These are phyloP conservation scores for Plagodis dolabraria DNA, from an alignment of 2,888 invertebrate genomes.

Conservation along the genomic window DNA sequence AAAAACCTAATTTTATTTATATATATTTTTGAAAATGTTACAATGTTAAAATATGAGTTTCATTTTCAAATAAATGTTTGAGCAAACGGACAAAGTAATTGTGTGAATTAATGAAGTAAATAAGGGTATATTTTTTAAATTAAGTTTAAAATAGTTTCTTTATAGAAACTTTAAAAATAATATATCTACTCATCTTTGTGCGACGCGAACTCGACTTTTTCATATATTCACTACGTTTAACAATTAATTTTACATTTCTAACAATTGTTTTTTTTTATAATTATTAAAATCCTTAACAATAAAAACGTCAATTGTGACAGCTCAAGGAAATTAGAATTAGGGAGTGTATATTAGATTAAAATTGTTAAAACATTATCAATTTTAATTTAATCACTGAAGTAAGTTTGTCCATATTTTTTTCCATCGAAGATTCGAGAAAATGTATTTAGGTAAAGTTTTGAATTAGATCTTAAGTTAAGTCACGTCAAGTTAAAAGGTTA, in stretches of 20 bases:
- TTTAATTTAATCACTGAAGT: conserved; percentile 16
- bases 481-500: conserved; percentile 21
- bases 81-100: conserved; percentile 30
- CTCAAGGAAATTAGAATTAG: conserved; percentile 44
- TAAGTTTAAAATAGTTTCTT: conserved; percentile 16
- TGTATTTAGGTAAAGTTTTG: conserved; percentile 8
- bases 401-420: conserved; percentile 10
- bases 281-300: conserved; percentile 51
- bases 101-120: conserved; percentile 3
- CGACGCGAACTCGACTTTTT: conserved; percentile 74
- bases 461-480: background rate
- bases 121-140: conserved; percentile 4
- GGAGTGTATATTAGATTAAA: conserved; percentile 18
- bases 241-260: conserved; percentile 60
- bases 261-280: conserved; percentile 42
- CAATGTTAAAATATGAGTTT: conserved; percentile 1
- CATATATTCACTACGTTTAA: conserved; percentile 65
- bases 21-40: too few relatives aligned
- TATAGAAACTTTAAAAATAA: conserved; percentile 18
- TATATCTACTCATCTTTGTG: conserved; percentile 73
- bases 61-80: conserved; percentile 25
- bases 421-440: conserved; percentile 1
- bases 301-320: conserved; percentile 61
- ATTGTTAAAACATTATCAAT: conserved; percentile 18
- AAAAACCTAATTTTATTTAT: background rate